phyloP scores from a whole-genome alignment of 2,888 invertebrate species.

The Fragum fragum region DNA sequence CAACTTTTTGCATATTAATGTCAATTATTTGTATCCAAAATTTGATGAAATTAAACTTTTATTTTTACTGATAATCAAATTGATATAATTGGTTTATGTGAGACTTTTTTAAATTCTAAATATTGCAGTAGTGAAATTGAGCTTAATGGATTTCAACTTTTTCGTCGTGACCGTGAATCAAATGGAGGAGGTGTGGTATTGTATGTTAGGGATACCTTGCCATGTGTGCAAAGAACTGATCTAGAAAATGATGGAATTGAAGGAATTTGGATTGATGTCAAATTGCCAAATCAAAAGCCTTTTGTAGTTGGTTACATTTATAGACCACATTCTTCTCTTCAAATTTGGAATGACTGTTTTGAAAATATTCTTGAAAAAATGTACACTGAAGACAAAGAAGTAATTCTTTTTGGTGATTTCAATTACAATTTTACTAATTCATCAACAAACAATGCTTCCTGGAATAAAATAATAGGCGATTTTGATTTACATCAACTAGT shows the following conservation, averaged over 20 bases:
- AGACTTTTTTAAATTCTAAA: not conserved
- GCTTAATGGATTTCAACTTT: not conserved
- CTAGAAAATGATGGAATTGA: not conserved
- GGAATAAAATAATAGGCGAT: not conserved
- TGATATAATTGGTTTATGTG: not conserved
- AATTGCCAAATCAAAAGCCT: conserved; percentile 8
- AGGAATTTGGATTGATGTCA: conserved; percentile 20
- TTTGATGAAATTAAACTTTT: conserved; percentile 14
- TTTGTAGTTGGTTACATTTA: conserved; percentile 13
- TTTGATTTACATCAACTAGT: not conserved
- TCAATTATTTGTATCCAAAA: conserved; percentile 22
- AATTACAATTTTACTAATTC: not conserved
- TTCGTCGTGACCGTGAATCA: conserved; percentile 15
- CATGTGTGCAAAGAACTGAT: not conserved
- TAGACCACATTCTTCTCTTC: conserved; percentile 9
- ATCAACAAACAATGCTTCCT: not conserved
- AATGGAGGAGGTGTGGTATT: conserved; percentile 18
- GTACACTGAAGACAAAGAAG: not conserved
- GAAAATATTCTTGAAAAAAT: not conserved
- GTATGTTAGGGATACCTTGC: not conserved
- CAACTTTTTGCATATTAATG: conserved; percentile 10
- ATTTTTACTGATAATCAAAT: not conserved
- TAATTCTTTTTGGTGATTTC: not conserved
- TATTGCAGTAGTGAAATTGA: not conserved
- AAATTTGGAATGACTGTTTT: not conserved